phyloP scores from a whole-genome alignment of 2,888 invertebrate genomes.

The Hydrotaea diabolus region DNA sequence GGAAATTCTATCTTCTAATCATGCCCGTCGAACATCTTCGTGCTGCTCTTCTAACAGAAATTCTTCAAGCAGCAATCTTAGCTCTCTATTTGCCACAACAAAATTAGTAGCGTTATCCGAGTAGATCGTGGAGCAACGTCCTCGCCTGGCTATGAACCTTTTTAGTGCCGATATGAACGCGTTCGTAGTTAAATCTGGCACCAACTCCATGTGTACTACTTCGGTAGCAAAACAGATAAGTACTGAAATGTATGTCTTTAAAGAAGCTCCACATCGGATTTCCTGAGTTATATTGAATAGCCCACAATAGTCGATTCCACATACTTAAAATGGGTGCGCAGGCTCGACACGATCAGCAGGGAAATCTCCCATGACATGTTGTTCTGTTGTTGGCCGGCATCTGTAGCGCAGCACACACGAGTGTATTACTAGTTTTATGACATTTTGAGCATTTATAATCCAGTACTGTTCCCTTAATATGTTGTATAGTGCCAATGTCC shows the following conservation, averaged over 20 bases:
- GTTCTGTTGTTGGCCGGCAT: too few relatives aligned
- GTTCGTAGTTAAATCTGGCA: conserved; percentile 1
- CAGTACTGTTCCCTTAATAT: too few relatives aligned
- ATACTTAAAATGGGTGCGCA: conserved; percentile 25
- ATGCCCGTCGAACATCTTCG: too few relatives aligned
- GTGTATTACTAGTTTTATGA: too few relatives aligned
- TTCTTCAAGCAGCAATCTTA: background rate
- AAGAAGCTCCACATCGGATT: background rate
- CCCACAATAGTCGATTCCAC: conserved; percentile 41
- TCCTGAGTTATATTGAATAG: too few relatives aligned
- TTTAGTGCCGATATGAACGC: conserved; percentile 23
- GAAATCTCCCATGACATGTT: conserved; percentile 51
- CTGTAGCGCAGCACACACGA: too few relatives aligned
- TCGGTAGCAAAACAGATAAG: conserved; percentile 34
- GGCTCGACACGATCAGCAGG: conserved; percentile 6
- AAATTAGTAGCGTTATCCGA: conserved; percentile 9
- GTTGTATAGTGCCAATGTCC: too few relatives aligned
- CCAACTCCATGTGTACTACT: conserved; percentile 20
- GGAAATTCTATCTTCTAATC: too few relatives aligned
- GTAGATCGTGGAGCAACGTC: background rate
- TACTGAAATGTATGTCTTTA: background rate
- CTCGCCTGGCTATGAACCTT: background rate
- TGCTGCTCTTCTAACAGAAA: background rate
- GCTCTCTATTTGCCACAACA: background rate
- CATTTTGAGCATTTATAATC: too few relatives aligned